Evolutionary conservation across 1,140 invertebrate species (phyloP).

Genomic region (Cyclina sinensis): DNA sequence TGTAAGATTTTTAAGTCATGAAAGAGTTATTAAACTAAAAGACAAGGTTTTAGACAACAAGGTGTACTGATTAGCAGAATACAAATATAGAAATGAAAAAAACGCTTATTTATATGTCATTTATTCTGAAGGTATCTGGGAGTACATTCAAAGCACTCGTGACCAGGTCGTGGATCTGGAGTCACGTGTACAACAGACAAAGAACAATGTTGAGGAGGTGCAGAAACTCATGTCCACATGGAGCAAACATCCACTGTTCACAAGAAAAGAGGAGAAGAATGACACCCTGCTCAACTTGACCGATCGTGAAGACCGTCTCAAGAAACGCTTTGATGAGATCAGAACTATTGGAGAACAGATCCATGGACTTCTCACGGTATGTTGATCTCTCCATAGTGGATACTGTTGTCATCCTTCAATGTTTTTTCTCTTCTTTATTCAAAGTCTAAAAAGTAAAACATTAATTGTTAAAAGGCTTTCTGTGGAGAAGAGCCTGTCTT

Average conservation of each 20-base stretch:
- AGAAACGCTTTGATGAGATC: constrained; percentile 92
- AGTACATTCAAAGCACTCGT: constrained; percentile 93
- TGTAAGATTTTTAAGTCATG: too few species aligned
- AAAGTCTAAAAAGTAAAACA: too few species aligned
- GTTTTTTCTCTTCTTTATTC: too few species aligned
- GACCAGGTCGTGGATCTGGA: constrained; percentile 93
- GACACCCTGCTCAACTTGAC: constrained; percentile 94
- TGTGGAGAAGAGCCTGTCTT: too few species aligned
- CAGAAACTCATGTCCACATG: constrained; percentile 92
- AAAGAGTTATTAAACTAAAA: too few species aligned
- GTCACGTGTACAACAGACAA: constrained; percentile 92
- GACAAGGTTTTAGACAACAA: too few species aligned
- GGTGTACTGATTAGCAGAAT: too few species aligned
- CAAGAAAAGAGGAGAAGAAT: constrained; percentile 93
- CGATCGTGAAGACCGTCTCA: constrained; percentile 92
- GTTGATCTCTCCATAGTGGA: too few species aligned
- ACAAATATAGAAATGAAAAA: too few species aligned
- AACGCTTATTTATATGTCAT: too few species aligned
- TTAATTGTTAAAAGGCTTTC: too few species aligned
- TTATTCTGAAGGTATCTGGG: constrained; percentile 90
- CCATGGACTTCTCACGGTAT: constrained; percentile 89
- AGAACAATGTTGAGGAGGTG: constrained; percentile 94
- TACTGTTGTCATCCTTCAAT: too few species aligned
- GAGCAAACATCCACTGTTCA: constrained; percentile 93
- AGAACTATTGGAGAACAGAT: constrained; percentile 91